Evolutionary conservation across 2,888 invertebrate genomes (phyloP).

Genomic region (Pandemis cinnamomeana): DNA sequence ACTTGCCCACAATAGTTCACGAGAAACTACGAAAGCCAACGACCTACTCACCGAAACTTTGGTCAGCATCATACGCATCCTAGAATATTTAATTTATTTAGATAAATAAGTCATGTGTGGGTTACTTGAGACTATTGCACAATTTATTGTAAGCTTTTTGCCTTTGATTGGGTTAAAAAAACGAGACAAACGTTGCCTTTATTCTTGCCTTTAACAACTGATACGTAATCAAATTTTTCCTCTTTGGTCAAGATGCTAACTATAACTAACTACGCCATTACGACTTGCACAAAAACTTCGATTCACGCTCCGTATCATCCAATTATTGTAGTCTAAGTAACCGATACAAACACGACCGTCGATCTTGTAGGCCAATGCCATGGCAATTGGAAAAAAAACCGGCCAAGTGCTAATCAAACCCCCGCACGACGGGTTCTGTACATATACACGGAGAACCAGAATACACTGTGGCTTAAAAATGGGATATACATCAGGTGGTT

Average conservation of each 20-base stretch:
- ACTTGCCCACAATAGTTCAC: too few species aligned
- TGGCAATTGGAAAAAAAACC: conserved; percentile 11
- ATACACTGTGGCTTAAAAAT: too few species aligned
- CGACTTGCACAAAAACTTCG: conserved; percentile 24
- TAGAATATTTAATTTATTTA: too few species aligned
- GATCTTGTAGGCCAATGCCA: conserved; percentile 28
- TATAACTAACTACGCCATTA: conserved; percentile 16
- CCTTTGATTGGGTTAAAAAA: neutral
- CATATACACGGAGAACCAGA: neutral
- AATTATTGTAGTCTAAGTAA: conserved; percentile 31
- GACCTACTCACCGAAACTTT: too few species aligned
- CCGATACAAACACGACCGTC: conserved; percentile 22
- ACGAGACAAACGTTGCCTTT: neutral
- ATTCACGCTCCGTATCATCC: conserved; percentile 33
- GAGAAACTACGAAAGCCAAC: too few species aligned
- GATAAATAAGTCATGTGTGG: too few species aligned
- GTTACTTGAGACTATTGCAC: too few species aligned
- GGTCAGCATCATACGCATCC: too few species aligned
- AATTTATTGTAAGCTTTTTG: neutral
- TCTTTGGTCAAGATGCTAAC: conserved; percentile 16
- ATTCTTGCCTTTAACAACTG: neutral
- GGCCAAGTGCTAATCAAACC: neutral
- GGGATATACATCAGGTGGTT: too few species aligned
- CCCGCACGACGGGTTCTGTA: neutral
- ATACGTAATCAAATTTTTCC: conserved; percentile 9